Evolutionary conservation across 2,797 vertebrate species (phyloP).

Genomic region (Anolis apletophallus): DNA sequence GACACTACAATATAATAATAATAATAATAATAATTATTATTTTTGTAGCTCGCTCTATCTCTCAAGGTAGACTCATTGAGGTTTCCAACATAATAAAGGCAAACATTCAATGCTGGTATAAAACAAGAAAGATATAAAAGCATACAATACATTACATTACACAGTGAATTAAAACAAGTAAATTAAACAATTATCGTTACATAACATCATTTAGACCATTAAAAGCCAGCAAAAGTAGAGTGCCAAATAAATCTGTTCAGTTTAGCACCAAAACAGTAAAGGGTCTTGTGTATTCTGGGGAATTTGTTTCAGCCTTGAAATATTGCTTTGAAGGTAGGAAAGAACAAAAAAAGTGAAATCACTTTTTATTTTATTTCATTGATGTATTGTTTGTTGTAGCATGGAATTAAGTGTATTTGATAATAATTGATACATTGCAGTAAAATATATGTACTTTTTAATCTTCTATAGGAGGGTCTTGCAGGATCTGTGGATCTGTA

Average conservation of each 20-base stretch:
- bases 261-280: background rate
- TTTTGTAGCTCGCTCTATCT: too few species aligned
- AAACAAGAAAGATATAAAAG: too few species aligned
- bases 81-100: too few species aligned
- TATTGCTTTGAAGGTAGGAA: background rate
- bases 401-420: background rate
- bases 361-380: background rate
- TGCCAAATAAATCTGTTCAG: background rate
- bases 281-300: background rate
- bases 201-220: too few species aligned
- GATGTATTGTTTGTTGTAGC: background rate
- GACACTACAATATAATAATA: background rate
- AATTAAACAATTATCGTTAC: too few species aligned
- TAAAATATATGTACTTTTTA: background rate
- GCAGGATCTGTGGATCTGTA: conserved; percentile 93
- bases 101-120: too few species aligned
- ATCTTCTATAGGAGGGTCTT: conserved; percentile 86
- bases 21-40: too few species aligned
- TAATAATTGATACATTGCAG: background rate
- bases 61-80: too few species aligned
- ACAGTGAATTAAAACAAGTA: too few species aligned
- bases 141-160: too few species aligned
- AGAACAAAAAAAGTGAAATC: background rate
- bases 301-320: background rate
- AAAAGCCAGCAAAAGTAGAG: too few species aligned